Conservation (phyloP, 2,113 vertebrate genomes). For the Ornithorhynchus anatinus region DNA sequence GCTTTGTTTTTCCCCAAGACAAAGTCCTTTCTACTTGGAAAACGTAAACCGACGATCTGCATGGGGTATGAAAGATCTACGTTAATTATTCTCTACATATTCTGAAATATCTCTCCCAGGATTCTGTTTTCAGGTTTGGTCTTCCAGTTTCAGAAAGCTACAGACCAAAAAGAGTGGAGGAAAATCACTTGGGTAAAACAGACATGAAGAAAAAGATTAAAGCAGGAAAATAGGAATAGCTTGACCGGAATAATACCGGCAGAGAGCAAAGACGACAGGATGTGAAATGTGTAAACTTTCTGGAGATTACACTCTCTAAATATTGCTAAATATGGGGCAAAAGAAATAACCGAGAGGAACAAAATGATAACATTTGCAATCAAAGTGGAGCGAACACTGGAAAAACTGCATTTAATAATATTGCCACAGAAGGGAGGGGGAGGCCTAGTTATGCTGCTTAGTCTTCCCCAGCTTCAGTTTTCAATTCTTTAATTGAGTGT, state of each 20-base stretch:
- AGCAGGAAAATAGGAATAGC: background rate
- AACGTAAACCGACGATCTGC: background rate
- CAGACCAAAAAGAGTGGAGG: background rate
- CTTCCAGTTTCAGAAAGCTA: background rate
- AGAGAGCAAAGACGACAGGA: too few species aligned
- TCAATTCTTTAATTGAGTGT: background rate
- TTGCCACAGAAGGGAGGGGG: too few species aligned
- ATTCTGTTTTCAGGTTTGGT: background rate
- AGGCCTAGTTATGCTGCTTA: too few species aligned
- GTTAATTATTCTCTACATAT: background rate
- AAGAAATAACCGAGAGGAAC: too few species aligned
- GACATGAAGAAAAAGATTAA: conserved; percentile 14
- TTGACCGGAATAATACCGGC: conserved; percentile 1
- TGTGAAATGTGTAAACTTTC: too few species aligned
- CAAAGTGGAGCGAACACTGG: too few species aligned
- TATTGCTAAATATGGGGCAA: too few species aligned
- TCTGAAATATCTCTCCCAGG: background rate
- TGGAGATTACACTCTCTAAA: too few species aligned
- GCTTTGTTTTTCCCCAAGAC: background rate
- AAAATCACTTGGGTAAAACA: background rate
- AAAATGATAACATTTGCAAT: too few species aligned
- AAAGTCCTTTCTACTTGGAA: background rate
- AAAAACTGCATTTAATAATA: too few species aligned
- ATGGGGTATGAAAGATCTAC: background rate
- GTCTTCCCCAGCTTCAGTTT: background rate